These are phyloP conservation scores for Grus americana DNA, from an alignment of 2,113 vertebrate genomes.

Conservation along the genomic window DNA sequence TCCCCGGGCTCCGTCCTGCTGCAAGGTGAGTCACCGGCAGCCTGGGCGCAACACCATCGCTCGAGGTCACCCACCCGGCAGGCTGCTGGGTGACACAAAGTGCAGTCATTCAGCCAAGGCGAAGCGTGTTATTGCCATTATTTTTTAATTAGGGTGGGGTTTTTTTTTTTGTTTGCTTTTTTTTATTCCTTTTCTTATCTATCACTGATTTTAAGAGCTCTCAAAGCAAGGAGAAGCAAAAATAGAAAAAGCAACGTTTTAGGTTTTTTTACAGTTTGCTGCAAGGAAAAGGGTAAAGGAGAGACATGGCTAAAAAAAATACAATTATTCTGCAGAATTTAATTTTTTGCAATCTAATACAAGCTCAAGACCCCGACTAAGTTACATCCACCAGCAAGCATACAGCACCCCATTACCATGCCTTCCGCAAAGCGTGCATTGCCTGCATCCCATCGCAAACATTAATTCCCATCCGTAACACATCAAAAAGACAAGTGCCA, in stretches of 20 bases:
- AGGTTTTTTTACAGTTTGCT: background rate
- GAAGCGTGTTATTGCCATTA: background rate
- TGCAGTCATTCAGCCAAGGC: slow-evolving; percentile 4
- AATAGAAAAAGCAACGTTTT: background rate
- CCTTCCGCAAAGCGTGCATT: background rate
- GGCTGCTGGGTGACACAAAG: background rate
- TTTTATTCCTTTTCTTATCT: background rate
- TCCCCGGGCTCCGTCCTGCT: background rate
- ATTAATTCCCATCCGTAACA: slow-evolving; percentile 11
- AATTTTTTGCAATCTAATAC: slow-evolving; percentile 17
- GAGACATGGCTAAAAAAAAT: background rate
- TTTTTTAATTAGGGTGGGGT: background rate
- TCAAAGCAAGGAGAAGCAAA: slow-evolving; percentile 13
- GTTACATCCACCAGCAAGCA: background rate
- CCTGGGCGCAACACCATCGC: background rate
- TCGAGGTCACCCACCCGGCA: slow-evolving; percentile 42
- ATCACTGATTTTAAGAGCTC: slow-evolving; percentile 8
- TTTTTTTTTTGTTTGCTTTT: too few relatives aligned
- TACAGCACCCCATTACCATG: background rate
- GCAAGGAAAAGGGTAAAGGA: background rate
- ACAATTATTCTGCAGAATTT: slow-evolving; percentile 47
- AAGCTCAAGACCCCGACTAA: slow-evolving; percentile 25
- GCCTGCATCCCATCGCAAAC: background rate
- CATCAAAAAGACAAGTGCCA: slow-evolving; percentile 58
- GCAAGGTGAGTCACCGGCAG: slow-evolving; percentile 58